Conservation (phyloP, 2,888 invertebrate species). For the Lasioglossum malachurum region DNA sequence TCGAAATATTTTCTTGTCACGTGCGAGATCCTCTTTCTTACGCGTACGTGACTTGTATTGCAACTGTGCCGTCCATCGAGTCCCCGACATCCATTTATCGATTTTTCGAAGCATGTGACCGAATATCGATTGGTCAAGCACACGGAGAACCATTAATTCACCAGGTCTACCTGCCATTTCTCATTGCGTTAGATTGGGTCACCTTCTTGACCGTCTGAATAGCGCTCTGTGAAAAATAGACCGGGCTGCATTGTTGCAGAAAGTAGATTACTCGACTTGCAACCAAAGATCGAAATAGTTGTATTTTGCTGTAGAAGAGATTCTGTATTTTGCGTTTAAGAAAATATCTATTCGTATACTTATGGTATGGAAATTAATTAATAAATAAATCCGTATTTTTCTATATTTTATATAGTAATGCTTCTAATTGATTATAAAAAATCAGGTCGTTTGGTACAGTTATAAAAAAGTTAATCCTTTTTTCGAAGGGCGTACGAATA, state of each 20-base stretch:
- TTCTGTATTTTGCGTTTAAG: not conserved
- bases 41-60: conserved; percentile 26
- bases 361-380: too few species aligned
- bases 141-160: conserved; percentile 54
- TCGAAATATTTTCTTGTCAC: conserved; percentile 59
- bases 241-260: not conserved
- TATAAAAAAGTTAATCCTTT: too few species aligned
- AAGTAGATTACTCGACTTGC: not conserved
- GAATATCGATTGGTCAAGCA: conserved; percentile 47
- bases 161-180: not conserved
- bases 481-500: too few species aligned
- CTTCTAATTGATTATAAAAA: too few species aligned
- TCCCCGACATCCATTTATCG: conserved; percentile 16
- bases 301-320: not conserved
- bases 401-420: too few species aligned
- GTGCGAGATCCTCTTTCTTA: conserved; percentile 48
- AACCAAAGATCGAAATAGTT: not conserved
- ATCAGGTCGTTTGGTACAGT: too few species aligned
- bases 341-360: too few species aligned
- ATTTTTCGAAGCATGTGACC: conserved; percentile 39
- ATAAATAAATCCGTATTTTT: too few species aligned
- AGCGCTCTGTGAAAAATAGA: not conserved
- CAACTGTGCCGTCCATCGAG: conserved; percentile 11
- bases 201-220: not conserved
- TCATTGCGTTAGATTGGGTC: conserved; percentile 3